Evolutionary conservation across 1,140 invertebrate genomes (phyloP), one percentile per base, ranked within the genome.

Genomic region (Armadillidium nasatum): DNA sequence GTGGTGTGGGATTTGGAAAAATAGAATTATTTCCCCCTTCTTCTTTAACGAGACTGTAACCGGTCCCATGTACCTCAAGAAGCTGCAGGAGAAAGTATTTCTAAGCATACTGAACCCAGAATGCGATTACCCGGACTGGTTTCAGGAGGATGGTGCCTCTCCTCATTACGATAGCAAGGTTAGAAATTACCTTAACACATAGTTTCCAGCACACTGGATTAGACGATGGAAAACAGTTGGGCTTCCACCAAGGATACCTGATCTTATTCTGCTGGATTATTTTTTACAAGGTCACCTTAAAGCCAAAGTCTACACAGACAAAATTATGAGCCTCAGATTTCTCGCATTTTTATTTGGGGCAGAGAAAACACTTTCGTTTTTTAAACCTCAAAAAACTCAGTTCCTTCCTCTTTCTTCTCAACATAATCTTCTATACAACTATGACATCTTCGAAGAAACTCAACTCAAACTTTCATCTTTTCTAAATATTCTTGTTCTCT

Each of bases 21-120:
- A 60, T 33, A 33, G 33, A 21, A 60, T n/a, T 7, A 15, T 21
- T 60, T 1, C 1, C 13, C 54, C 7, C 7, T 60, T 60, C 7
- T 60, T 60, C 54, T 60, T 60, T 60, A 60, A 60, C 54, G 54
- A 7, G 54, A 60, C 54, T 60, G 54, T 15, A 60, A 60, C 7
- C 54, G 54, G 54, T 60, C 1, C 1, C 54, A 60, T 2, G 54
- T n/a, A 60, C 54, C 2, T 60, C 54, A 60, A 60, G 13, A n/a
- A 3, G 4, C 7, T 60, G 54, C 19, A 21, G 54, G 7, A 3
- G 1, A 7, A 60, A 60, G 54, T 4, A 60, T 60, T 60, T 21
- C 54, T 7, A 60, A 60, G 54, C 54, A n/a, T 60, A 60, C 54
- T 60, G 54, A 60, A 60, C 54, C 54, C 1, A 60, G 54, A 60